Percentiles rank a stretch among this genome's conserved stretches.
Conservation (phyloP, 2,113 vertebrate genomes). For the Motacilla tschutschensis region DNA sequence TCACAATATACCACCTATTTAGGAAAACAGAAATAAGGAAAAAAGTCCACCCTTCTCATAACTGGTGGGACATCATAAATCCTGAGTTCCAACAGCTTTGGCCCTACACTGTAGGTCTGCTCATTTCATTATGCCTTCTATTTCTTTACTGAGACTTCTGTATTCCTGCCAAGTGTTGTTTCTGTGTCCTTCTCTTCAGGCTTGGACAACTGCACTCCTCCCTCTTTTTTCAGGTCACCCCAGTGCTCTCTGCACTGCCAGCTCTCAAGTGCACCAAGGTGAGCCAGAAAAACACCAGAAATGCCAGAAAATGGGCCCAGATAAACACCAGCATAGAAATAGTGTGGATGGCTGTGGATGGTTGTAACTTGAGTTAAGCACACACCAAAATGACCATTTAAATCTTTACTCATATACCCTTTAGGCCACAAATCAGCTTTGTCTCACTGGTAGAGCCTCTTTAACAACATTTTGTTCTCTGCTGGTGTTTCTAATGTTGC, state of each 20-base stretch:
- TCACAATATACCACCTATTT: background rate
- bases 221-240: background rate
- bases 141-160: background rate
- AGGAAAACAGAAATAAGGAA: background rate
- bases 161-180: background rate
- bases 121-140: background rate
- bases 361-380: background rate
- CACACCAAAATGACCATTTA: background rate
- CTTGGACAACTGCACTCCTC: background rate
- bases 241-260: background rate
- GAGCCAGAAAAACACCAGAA: background rate
- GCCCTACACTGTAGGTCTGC: accelerated
- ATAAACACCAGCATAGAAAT: background rate
- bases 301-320: background rate
- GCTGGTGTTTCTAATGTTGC: background rate
- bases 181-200: background rate
- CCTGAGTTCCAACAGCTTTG: background rate
- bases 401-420: background rate
- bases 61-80: background rate
- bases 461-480: background rate
- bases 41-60: background rate
- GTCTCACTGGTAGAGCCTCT: background rate
- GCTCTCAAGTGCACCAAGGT: background rate
- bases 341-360: background rate
- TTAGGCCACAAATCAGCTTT: background rate